Conservation (phyloP, 2,888 invertebrate species). For the Lochmaea capreae region DNA sequence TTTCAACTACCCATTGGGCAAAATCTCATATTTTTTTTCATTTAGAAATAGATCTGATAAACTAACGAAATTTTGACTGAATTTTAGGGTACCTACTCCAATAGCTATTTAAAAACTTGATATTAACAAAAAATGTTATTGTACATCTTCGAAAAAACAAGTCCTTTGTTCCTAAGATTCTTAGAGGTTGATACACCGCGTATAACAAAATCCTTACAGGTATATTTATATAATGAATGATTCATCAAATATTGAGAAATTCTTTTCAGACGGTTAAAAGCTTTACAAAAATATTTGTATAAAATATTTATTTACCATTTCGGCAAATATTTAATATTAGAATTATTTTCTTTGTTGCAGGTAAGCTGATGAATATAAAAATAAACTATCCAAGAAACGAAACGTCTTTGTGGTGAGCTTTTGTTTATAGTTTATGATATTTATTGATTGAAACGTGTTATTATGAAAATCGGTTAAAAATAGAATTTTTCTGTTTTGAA, state of each 20-base stretch:
- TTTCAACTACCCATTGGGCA: too few species aligned
- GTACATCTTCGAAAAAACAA: too few species aligned
- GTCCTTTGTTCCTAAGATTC: not conserved
- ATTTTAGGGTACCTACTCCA: too few species aligned
- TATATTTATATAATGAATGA: not conserved
- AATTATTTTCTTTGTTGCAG: constrained; percentile 14
- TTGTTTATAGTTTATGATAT: not conserved
- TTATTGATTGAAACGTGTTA: too few species aligned
- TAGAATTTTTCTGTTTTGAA: not conserved
- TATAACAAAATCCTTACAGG: not conserved
- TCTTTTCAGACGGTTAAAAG: not conserved
- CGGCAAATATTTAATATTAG: not conserved
- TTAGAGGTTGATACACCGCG: not conserved
- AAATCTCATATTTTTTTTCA: too few species aligned
- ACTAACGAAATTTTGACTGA: too few species aligned
- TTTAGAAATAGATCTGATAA: too few species aligned
- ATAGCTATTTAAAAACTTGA: too few species aligned
- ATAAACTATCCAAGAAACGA: not conserved
- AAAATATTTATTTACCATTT: not conserved
- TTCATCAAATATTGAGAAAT: not conserved
- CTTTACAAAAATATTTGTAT: constrained; percentile 4
- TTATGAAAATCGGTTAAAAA: too few species aligned
- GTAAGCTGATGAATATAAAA: constrained; percentile 3
- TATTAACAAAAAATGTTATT: too few species aligned
- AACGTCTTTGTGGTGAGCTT: constrained; percentile 1